Conservation (phyloP, 2,797 vertebrate genomes). For the Alosa sapidissima region DNA sequence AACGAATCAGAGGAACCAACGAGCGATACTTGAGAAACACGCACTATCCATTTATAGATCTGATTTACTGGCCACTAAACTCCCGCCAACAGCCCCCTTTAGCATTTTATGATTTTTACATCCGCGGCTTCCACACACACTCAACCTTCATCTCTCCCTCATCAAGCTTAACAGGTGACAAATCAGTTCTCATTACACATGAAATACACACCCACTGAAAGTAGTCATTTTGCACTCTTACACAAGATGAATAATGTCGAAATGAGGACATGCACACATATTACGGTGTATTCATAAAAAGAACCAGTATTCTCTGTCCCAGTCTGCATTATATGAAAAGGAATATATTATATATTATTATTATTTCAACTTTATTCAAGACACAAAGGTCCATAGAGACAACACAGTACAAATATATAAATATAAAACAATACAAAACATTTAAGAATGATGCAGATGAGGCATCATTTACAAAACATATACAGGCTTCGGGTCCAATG, state of each 20-base stretch:
- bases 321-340: neutral
- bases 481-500: no score
- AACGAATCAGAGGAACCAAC: neutral
- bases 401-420: no score
- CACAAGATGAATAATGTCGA: neutral
- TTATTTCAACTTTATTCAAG: no score
- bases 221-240: neutral
- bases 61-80: neutral
- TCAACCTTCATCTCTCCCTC: neutral
- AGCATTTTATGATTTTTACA: slow-evolving; percentile 3
- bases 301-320: neutral
- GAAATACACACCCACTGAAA: neutral
- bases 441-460: no score
- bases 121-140: neutral
- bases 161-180: neutral
- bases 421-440: no score
- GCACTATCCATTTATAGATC: neutral
- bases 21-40: neutral
- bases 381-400: no score
- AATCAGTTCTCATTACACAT: neutral
- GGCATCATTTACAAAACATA: no score
- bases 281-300: neutral
- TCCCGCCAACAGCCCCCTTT: neutral
- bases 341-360: no score
- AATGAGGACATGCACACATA: neutral